phyloP scores from a whole-genome alignment of 2,888 invertebrate species.

The Pherbina coryleti region DNA sequence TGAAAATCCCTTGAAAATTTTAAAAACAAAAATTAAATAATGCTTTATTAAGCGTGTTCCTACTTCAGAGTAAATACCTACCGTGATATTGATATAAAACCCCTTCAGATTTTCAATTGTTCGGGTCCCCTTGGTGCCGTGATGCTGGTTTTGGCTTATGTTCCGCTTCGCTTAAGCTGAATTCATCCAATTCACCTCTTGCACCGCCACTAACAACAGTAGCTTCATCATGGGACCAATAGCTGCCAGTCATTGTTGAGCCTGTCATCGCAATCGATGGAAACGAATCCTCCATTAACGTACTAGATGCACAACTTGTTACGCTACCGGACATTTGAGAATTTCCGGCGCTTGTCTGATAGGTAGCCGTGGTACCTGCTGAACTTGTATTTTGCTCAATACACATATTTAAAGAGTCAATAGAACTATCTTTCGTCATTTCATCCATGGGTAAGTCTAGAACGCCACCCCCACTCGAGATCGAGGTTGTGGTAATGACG shows the following conservation, averaged over 20 bases:
- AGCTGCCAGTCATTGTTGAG: slow-evolving; percentile 59
- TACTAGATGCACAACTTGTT: slow-evolving; percentile 86
- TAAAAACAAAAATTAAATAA: no score
- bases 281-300: slow-evolving; percentile 77
- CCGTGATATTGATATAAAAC: background rate
- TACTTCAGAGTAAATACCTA: background rate
- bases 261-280: slow-evolving; percentile 54
- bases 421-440: slow-evolving; percentile 65
- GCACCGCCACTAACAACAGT: slow-evolving; percentile 56
- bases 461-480: slow-evolving; percentile 44
- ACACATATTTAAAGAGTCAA: slow-evolving; percentile 71
- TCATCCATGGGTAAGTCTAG: slow-evolving; percentile 52
- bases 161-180: slow-evolving; percentile 33
- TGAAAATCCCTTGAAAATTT: background rate
- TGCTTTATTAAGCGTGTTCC: slow-evolving; percentile 4
- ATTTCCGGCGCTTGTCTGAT: slow-evolving; percentile 86
- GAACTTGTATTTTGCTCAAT: slow-evolving; percentile 78
- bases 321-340: slow-evolving; percentile 89
- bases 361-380: slow-evolving; percentile 86
- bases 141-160: slow-evolving; percentile 23
- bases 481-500: slow-evolving; percentile 56
- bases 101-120: background rate
- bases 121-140: slow-evolving; percentile 17
- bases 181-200: slow-evolving; percentile 34
- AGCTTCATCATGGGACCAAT: slow-evolving; percentile 60